Evolutionary conservation across 2,888 invertebrate species (phyloP).

Genomic region (Sialis lutaria): DNA sequence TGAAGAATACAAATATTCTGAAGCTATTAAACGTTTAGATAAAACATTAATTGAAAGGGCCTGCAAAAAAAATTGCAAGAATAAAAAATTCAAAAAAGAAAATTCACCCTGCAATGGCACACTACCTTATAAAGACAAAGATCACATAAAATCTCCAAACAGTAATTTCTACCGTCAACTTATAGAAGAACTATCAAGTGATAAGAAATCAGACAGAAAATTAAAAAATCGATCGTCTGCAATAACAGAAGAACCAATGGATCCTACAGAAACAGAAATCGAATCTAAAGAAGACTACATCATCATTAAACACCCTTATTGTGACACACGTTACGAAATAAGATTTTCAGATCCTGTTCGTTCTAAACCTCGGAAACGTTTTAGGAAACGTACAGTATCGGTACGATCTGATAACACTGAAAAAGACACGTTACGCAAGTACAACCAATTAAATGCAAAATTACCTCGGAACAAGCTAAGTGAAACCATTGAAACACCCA

Average conservation of each 20-base stretch:
- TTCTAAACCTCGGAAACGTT: not conserved
- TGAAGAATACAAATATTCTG: too few species aligned
- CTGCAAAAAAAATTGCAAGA: too few species aligned
- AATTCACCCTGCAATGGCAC: too few species aligned
- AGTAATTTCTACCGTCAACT: conserved; percentile 3
- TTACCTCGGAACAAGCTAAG: not conserved
- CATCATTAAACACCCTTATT: not conserved
- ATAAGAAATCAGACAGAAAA: not conserved
- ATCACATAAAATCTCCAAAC: conserved; percentile 3
- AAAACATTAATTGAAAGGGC: too few species aligned
- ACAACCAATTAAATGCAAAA: not conserved
- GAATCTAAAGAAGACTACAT: not conserved
- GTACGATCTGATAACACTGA: not conserved
- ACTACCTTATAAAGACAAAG: too few species aligned
- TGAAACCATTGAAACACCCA: not conserved
- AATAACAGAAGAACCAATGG: not conserved
- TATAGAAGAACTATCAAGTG: conserved; percentile 1
- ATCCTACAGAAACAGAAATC: not conserved
- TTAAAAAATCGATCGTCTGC: not conserved
- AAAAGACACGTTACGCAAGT: not conserved
- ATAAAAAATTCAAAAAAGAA: too few species aligned
- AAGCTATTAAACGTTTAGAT: too few species aligned
- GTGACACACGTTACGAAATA: not conserved
- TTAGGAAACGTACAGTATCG: not conserved
- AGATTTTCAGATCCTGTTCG: not conserved